phyloP scores from a whole-genome alignment of 2,113 vertebrate species.

The Clarias macrocephalus region DNA sequence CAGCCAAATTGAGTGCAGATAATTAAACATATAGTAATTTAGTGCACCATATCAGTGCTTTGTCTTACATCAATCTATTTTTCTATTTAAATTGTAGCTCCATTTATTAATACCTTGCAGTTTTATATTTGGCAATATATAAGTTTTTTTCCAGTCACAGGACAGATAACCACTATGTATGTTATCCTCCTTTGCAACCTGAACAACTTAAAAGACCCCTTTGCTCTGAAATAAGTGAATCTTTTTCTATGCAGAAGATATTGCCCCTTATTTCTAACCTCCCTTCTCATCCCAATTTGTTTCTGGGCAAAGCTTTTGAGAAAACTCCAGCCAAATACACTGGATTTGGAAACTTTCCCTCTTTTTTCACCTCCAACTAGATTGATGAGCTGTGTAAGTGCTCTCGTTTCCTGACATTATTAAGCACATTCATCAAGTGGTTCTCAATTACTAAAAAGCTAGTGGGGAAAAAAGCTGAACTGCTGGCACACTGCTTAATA shows the following conservation, averaged over 20 bases:
- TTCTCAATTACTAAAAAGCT: conserved; percentile 65
- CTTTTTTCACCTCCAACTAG: conserved; percentile 55
- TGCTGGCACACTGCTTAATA: conserved; percentile 45
- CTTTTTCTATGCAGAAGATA: conserved; percentile 24
- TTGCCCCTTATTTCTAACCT: background rate
- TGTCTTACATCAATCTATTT: background rate
- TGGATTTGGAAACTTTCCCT: conserved; percentile 57
- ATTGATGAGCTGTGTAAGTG: conserved; percentile 68
- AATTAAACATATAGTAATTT: background rate
- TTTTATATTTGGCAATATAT: background rate
- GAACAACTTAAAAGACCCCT: conserved; percentile 38
- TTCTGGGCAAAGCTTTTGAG: conserved; percentile 57
- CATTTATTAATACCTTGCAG: background rate
- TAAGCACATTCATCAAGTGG: conserved; percentile 69
- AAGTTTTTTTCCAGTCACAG: background rate
- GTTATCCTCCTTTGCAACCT: conserved; percentile 19
- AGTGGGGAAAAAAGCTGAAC: conserved; percentile 53
- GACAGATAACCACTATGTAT: background rate
- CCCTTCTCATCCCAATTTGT: conserved; percentile 46
- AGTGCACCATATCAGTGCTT: background rate
- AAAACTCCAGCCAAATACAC: conserved; percentile 61
- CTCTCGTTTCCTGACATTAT: conserved; percentile 67
- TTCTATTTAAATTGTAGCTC: background rate
- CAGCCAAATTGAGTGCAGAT: background rate
- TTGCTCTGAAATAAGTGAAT: conserved; percentile 9